Percentiles rank a stretch among this genome's conserved stretches.
phyloP scores from a whole-genome alignment of 2,113 vertebrate genomes.

The Caracal caracal region DNA sequence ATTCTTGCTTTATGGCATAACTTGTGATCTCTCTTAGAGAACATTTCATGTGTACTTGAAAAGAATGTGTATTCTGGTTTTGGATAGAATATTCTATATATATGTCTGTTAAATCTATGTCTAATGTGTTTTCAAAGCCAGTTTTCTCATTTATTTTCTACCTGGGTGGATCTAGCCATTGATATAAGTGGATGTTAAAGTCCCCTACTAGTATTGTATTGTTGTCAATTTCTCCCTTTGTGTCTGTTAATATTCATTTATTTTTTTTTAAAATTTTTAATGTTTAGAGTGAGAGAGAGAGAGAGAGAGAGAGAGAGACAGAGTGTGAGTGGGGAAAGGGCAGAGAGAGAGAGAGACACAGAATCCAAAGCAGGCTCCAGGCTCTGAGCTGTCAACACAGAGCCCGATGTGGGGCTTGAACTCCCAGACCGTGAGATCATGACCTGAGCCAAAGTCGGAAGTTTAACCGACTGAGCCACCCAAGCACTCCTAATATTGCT shows the following conservation, averaged over 20 bases:
- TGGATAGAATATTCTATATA: not conserved
- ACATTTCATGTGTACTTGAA: not conserved
- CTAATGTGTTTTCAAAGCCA: not conserved
- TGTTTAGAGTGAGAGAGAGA: too few species aligned
- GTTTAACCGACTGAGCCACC: too few species aligned
- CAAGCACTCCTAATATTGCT: too few species aligned
- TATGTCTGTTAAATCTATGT: not conserved
- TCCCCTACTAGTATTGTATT: not conserved
- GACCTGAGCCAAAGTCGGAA: too few species aligned
- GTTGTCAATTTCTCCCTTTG: not conserved
- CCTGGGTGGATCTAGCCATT: not conserved
- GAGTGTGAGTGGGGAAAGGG: too few species aligned
- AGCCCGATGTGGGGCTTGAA: too few species aligned
- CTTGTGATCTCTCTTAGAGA: not conserved
- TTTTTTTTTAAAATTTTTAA: not conserved
- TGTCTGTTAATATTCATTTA: not conserved
- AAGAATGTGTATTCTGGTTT: not conserved
- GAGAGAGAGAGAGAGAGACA: too few species aligned
- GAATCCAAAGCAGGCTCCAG: too few species aligned
- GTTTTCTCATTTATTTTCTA: not conserved
- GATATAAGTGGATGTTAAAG: not conserved
- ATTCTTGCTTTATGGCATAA: not conserved
- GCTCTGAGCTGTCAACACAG: too few species aligned
- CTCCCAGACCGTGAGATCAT: too few species aligned
- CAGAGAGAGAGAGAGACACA: too few species aligned